Evolutionary conservation across 2,113 vertebrate genomes (phyloP).

Genomic region (Madoqua kirkii): DNA sequence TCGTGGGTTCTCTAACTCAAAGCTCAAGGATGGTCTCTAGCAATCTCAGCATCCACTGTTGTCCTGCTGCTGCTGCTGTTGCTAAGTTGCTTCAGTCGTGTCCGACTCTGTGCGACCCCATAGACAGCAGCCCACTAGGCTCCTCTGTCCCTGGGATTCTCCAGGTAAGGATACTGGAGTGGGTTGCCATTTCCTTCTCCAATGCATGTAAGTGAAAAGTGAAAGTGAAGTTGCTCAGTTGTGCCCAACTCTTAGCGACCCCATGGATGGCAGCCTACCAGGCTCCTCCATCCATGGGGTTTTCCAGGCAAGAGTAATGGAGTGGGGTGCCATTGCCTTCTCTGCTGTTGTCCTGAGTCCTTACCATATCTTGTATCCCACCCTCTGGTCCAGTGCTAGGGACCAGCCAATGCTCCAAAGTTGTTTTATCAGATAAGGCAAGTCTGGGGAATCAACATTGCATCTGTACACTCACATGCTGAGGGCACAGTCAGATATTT

Average conservation of each 20-base stretch:
- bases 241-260: rapidly evolving
- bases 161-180: neutral
- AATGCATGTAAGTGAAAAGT: neutral
- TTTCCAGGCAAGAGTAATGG: neutral
- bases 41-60: neutral
- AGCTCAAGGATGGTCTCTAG: neutral
- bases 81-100: neutral
- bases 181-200: neutral
- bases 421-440: neutral
- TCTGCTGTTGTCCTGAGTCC: neutral
- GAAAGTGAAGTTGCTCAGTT: neutral
- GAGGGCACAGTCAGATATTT: neutral
- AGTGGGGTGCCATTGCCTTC: neutral
- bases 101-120: neutral
- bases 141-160: neutral
- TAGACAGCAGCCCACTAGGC: neutral
- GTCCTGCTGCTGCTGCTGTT: neutral
- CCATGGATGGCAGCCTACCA: neutral
- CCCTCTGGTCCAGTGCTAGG: neutral
- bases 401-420: neutral
- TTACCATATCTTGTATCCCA: neutral
- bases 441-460: neutral
- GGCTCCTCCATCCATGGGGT: rapidly evolving
- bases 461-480: neutral
- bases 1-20: neutral